A percentile compares a stretch with the other conserved stretches of the same genome.
These are phyloP conservation scores for Manis javanica DNA, from an alignment of 2,797 vertebrate species.

Conservation along the genomic window DNA sequence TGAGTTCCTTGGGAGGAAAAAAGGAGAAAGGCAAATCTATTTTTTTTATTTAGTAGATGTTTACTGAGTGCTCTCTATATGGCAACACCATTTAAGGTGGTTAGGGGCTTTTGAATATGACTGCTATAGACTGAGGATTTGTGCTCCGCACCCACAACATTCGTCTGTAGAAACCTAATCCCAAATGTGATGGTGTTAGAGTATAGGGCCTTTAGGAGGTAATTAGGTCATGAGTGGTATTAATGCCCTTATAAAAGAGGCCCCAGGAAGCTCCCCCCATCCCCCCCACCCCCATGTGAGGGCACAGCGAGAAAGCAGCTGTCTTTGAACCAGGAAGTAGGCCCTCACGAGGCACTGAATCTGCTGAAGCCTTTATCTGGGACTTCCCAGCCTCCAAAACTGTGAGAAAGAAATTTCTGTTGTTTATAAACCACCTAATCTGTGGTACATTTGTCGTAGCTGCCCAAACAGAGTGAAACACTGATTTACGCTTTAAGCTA, in stretches of 20 bases:
- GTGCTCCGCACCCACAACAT: not conserved
- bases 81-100: not conserved
- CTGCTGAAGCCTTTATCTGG: not conserved
- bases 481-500: not conserved
- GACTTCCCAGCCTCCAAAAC: not conserved
- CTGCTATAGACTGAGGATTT: not conserved
- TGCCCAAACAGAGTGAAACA: not conserved
- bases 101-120: not conserved
- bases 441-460: not conserved
- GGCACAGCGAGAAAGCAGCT: not conserved
- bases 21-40: not conserved
- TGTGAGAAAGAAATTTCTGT: not conserved
- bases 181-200: not conserved
- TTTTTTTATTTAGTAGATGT: slow-evolving; percentile 22
- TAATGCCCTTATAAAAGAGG: not conserved
- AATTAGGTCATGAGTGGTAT: not conserved
- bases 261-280: not conserved
- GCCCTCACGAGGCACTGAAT: not conserved
- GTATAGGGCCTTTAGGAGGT: not conserved
- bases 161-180: not conserved
- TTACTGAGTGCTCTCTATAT: not conserved
- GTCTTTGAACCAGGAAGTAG: not conserved
- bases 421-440: not conserved
- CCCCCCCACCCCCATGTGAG: not conserved
- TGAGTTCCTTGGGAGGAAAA: not conserved